phyloP scores from a whole-genome alignment of 1,140 invertebrate species.

The Dinothrombium tinctorium region DNA sequence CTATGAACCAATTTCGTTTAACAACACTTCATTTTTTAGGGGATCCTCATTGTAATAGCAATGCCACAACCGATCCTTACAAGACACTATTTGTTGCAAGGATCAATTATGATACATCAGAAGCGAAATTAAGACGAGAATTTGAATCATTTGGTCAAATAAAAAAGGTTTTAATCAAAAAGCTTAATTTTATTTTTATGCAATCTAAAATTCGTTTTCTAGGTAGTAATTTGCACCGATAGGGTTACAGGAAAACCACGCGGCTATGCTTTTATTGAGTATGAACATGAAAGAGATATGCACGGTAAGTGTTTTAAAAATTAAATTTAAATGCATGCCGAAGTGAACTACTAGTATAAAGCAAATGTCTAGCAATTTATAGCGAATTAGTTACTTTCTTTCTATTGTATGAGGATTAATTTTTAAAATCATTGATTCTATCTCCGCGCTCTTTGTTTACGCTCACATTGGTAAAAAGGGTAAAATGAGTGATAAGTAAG shows the following conservation, averaged over 20 bases:
- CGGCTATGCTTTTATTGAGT: conserved; percentile 98
- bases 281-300: conserved; percentile 98
- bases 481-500: too few species aligned
- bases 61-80: conserved; percentile 72
- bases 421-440: too few species aligned
- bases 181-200: conserved; percentile 9
- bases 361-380: too few species aligned
- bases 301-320: conserved; percentile 98
- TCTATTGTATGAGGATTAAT: too few species aligned
- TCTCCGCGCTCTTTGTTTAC: too few species aligned
- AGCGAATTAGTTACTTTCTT: too few species aligned
- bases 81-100: conserved; percentile 94
- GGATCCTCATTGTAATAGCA: conserved; percentile 59
- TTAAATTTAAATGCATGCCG: too few species aligned
- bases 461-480: too few species aligned
- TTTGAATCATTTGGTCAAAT: conserved; percentile 97
- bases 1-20: too few species aligned
- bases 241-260: conserved; percentile 67
- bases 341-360: too few species aligned
- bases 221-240: conserved; percentile 69
- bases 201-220: conserved; percentile 21
- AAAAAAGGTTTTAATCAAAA: conserved; percentile 45
- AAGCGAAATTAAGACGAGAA: conserved; percentile 86
- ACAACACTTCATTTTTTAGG: too few species aligned
- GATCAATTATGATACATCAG: conserved; percentile 95